Base-by-base conservation (phyloP, 2,113 vertebrate species). In the Neomonachus schauinslandi region DNA sequence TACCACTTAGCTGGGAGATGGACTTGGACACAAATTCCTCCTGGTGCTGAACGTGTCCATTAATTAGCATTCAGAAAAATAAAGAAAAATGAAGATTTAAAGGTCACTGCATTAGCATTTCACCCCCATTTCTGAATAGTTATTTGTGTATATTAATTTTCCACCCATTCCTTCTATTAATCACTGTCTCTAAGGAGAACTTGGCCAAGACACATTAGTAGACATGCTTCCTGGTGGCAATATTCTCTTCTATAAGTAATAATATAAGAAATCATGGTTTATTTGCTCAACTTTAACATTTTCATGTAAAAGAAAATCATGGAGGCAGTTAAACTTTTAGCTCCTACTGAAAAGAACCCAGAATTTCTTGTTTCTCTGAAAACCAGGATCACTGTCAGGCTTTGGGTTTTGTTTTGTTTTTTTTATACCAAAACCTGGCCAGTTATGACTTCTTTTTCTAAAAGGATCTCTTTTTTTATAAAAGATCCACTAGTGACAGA, bases 121-220 rank as follows among this genome's bases (percentile, higher is more conserved):
- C 95, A 94, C 10, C 83, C 92, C 77, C 77, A 96, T 92, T 96
- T 91, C 95, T 97, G 88, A 97, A 89, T 91, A 96, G 88, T 81
- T 86, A 63, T 72, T 83, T 97, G 94, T 93, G 53, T 82, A 89
- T 49, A 88, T 80, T 91, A 86, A 97, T 95, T 95, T 94, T 87
- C 93, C 82, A 82, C 39, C 84, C 91, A 89, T 90, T 85, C 89
- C 97, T 93, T 90, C 92, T 91, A 84, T 92, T 94, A 94, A 97
- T 92, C 91, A 97, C 33, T 28, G 57, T 98, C 96, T 96, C 96
- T 55, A 72, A 91, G 93, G 88, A 95, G 65, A 96, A 94, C 36
- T 94, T 71, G 76, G 80, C 76, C 92, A 82, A 95, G 95, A 18
- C 74, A 83, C 94, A 92, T 96, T 80, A 97, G 87, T 63, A 65